Evolutionary conservation across 30 jellyfish, hydroid and myxozoan genomes (phyloP).

Genomic region (Cassiopea andromeda): DNA sequence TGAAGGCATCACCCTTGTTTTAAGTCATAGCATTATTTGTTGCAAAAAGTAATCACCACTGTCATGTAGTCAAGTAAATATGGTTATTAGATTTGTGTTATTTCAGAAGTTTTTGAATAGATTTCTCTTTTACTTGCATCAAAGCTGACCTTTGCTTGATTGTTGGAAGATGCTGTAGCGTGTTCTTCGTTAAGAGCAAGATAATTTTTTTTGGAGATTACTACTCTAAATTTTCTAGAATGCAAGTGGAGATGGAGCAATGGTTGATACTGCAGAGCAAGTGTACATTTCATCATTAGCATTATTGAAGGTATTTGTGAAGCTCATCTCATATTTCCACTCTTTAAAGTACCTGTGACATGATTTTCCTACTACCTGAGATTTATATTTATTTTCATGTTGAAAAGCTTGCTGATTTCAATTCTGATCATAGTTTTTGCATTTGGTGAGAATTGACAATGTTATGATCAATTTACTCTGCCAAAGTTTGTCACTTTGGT

Average conservation of each 20-base stretch:
- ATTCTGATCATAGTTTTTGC: too few relatives aligned
- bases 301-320: constrained; percentile 70
- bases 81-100: not conserved
- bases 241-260: constrained; percentile 93
- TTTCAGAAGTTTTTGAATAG: not conserved
- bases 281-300: constrained; percentile 95
- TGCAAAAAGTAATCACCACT: not conserved
- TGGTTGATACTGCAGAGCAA: constrained; percentile 98
- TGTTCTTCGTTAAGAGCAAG: not conserved
- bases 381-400: not conserved
- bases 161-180: not conserved
- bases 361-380: not conserved
- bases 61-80: not conserved
- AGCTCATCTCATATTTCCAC: too few relatives aligned
- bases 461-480: too few relatives aligned
- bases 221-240: constrained; percentile 28
- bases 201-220: not conserved
- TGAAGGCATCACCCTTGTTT: too few relatives aligned
- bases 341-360: too few relatives aligned
- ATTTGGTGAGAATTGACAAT: too few relatives aligned
- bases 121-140: not conserved
- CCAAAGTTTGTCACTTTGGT: too few relatives aligned
- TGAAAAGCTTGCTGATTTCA: not conserved
- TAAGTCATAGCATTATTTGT: too few relatives aligned
- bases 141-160: not conserved